Evolutionary conservation across 30 jellyfish, hydroid and myxozoan species (phyloP), one percentile per base, ranked within the genome.

Genomic region (Hydra vulgaris): DNA sequence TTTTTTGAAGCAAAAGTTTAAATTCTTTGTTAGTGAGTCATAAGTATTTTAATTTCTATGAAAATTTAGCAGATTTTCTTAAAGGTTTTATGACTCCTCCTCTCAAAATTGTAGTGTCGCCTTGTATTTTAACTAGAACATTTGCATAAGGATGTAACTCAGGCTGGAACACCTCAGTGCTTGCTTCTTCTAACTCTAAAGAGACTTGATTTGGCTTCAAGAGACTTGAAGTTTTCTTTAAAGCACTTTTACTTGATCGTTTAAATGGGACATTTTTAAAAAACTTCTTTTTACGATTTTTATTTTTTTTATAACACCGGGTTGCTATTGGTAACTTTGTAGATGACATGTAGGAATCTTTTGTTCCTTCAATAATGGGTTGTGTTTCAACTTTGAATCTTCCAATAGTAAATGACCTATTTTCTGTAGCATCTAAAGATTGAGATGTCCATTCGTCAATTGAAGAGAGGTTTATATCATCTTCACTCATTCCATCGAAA

Each of bases 391-490:
- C 99, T 16, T 95, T 87, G 85, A 93, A 93, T 27, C 99, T 96
- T 82, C 99, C 99, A 17, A 93, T 89, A 84, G 78, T 80, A 80
- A 76, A 84, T 22, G 99, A 79, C 70, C 99, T 71, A 83, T 93
- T 87, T 15, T 85, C 96, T 3, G 99, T 93, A 15, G 99, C 99
- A 71, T 87, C 99, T 22, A 93, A 72, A 0, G 99, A 93, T 53
- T 93, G 99, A 15, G 77, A 86, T 12, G 99, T 93, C 99, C 99
- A 93, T 68, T 93, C 99, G 73, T 93, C 99, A 22, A 93, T 89
- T 87, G 91, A 73, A 55, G 71, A 94, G 7, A 95, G 96, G 77
- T 95, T 84, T 21, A 95, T 89, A 24, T 88, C 99, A 69, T 95
- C 99, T 77, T 89, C 97, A 56, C 96, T 85, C 96, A 95, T 95